Conservation (phyloP, 2,113 vertebrate species). For the Archilochus colubris region DNA sequence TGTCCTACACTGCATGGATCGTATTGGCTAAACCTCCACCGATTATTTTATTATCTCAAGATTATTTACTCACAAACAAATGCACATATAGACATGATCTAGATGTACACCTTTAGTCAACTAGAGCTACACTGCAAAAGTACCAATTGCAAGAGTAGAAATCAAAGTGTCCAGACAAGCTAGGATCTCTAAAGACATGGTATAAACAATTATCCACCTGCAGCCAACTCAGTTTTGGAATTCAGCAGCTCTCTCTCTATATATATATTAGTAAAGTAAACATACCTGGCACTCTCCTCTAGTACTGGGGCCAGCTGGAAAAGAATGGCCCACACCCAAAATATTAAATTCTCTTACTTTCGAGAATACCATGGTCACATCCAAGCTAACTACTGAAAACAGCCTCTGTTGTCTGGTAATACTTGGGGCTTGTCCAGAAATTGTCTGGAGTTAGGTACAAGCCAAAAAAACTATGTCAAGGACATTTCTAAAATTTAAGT, state of each 20-base stretch:
- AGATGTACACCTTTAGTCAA: neutral
- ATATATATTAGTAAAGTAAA: neutral
- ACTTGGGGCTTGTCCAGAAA: neutral
- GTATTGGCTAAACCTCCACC: neutral
- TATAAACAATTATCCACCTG: neutral
- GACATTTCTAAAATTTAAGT: neutral
- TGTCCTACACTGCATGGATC: neutral
- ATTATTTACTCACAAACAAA: neutral
- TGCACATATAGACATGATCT: rapidly evolving
- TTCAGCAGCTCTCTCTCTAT: neutral
- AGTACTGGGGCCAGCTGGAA: neutral
- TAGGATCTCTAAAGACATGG: neutral
- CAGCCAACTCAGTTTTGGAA: neutral
- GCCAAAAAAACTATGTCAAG: neutral
- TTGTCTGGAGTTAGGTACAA: neutral
- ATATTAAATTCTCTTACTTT: neutral
- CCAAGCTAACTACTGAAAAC: neutral
- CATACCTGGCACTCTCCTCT: neutral
- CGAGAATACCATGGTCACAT: neutral
- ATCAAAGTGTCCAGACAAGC: neutral
- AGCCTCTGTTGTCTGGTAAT: neutral
- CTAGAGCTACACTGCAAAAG: neutral
- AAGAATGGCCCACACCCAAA: neutral
- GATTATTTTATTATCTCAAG: neutral
- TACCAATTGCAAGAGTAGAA: neutral